Percentiles rank a stretch among this genome's conserved stretches.
Evolutionary conservation across 2,113 vertebrate species (phyloP).

Genomic region (Helogale parvula): DNA sequence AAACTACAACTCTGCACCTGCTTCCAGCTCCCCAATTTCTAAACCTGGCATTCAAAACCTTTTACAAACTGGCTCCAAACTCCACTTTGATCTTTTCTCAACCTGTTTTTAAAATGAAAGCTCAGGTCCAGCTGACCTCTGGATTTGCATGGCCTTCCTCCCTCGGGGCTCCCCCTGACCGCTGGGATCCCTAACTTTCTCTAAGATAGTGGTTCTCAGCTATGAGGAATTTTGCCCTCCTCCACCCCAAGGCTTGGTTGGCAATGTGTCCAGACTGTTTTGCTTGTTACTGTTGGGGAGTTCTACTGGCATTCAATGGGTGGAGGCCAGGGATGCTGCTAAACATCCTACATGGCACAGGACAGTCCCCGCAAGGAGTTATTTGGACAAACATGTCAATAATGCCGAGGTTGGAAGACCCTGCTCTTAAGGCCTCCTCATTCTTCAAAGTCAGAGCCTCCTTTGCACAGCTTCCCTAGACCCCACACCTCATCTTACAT

Average conservation of each 20-base stretch:
- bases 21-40: background rate
- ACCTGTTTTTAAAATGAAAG: fast-evolving
- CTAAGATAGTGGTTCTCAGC: background rate
- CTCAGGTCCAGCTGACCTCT: background rate
- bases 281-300: background rate
- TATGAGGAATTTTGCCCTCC: background rate
- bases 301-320: background rate
- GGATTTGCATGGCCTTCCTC: background rate
- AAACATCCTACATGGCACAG: background rate
- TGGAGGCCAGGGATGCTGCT: background rate
- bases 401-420: background rate
- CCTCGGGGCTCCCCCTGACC: fast-evolving
- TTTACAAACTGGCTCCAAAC: background rate
- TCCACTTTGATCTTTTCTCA: background rate
- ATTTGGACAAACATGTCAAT: background rate
- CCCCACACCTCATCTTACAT: too few species aligned
- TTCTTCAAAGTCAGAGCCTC: background rate
- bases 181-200: background rate
- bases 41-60: background rate
- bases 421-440: background rate
- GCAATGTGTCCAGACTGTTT: background rate
- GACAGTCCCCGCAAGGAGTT: background rate
- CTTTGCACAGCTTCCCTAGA: background rate
- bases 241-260: background rate
- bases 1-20: background rate